Evolutionary conservation across 2,797 vertebrate genomes (phyloP), one percentile per base, ranked within the genome.

Genomic region (Borostomias antarcticus): DNA sequence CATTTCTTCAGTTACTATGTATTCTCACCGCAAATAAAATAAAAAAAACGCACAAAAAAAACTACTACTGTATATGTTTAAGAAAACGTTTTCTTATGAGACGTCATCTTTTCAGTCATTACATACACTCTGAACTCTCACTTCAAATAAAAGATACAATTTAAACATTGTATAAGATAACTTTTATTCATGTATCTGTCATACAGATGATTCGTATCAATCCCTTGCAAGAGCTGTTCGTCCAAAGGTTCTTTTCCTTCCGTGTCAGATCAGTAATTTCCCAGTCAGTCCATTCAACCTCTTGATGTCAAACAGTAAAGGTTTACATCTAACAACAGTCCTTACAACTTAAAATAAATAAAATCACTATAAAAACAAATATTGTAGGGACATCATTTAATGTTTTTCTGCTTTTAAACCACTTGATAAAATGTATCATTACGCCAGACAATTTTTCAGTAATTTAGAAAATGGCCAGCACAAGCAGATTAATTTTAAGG

Each of bases 331-430:
- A 82, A 82, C 28, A 75, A 47, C 72, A 81, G 78, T 74, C 48
- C 77, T 75, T 62, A 82, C 72, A 75, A 65, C 50, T 62, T 58
- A 74, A 70, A 90, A 91, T 86, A 89, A 89, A 90, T 89, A 86
- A 61, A 25, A 71, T 69, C 59, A 75, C 64, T 74, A 48, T 82
- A 83, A 85, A 82, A 52, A 25, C 82, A 76, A 67, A 58, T 62
- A 73, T 33, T 48, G 13, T n/a, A 72, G 73, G 74, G 81, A 84
- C 68, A 76, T 64, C 45, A 69, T 30, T 63, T 62, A 74, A 48
- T 21, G 30, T 81, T 71, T 79, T 64, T 64, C 59, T 79, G 26
- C 28, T 56, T 19, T 70, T 21, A 43, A 5, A 72, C 64, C 21
- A 35, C 17, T 25, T 19, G 70, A 63, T 57, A 53, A 76, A 78